Conservation (phyloP, 2,113 vertebrate genomes). For the Melanocharis versteri region DNA sequence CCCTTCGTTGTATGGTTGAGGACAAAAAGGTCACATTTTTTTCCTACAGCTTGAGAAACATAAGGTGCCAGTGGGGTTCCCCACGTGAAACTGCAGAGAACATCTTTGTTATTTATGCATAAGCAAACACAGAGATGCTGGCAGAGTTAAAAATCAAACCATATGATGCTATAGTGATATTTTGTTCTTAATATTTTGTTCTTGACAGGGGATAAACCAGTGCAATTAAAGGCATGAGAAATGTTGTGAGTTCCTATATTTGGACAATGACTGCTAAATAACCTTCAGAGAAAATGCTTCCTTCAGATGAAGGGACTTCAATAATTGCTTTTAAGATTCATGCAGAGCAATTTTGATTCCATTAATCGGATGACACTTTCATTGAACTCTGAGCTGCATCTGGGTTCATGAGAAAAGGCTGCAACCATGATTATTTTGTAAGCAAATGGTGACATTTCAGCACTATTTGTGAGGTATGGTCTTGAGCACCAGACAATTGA, state of each 20-base stretch:
- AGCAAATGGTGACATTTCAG: not conserved
- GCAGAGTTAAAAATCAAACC: not conserved
- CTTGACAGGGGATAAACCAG: not conserved
- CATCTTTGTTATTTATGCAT: not conserved
- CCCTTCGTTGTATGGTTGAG: not conserved
- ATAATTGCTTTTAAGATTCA: not conserved
- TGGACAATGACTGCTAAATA: not conserved
- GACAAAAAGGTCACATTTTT: not conserved
- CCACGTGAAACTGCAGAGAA: not conserved
- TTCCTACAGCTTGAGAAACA: not conserved
- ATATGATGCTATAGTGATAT: not conserved
- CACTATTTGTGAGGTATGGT: accelerated
- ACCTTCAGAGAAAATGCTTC: not conserved
- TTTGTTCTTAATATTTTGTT: not conserved
- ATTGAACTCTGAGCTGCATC: not conserved
- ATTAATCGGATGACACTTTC: not conserved
- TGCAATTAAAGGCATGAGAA: not conserved
- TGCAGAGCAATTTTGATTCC: not conserved
- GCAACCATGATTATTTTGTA: not conserved
- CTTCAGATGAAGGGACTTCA: not conserved
- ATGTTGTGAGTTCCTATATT: not conserved
- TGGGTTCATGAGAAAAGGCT: not conserved
- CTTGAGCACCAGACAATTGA: not conserved
- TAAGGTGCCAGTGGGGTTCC: not conserved
- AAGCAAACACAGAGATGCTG: not conserved